These are phyloP conservation scores for Leptarthrus brevirostris DNA, from an alignment of 2,888 invertebrate genomes.

Conservation along the genomic window DNA sequence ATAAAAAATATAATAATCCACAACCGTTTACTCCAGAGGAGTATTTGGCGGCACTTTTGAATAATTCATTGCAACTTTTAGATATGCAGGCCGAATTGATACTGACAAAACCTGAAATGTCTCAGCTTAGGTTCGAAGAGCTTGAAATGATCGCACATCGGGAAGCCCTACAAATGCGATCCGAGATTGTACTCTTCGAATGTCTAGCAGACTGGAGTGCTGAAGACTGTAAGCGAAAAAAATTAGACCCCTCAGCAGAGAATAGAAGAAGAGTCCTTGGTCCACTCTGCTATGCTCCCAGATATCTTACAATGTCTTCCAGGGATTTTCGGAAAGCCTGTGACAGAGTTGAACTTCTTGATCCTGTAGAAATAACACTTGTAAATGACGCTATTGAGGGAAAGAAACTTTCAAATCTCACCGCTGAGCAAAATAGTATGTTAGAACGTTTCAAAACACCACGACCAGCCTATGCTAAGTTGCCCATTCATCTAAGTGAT, in stretches of 20 bases:
- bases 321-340: slow-evolving; percentile 64
- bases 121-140: slow-evolving; percentile 65
- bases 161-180: slow-evolving; percentile 63
- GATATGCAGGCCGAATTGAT: slow-evolving; percentile 67
- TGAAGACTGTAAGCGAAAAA: slow-evolving; percentile 64
- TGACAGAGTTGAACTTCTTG: slow-evolving; percentile 64
- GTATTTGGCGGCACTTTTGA: slow-evolving; percentile 64
- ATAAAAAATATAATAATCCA: slow-evolving; percentile 55
- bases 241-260: slow-evolving; percentile 63
- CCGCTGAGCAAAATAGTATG: slow-evolving; percentile 64
- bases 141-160: slow-evolving; percentile 66
- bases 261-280: slow-evolving; percentile 66
- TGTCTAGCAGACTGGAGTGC: slow-evolving; percentile 66
- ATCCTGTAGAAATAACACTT: slow-evolving; percentile 62
- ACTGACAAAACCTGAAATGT: slow-evolving; percentile 62
- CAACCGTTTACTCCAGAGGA: slow-evolving; percentile 66
- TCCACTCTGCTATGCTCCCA: slow-evolving; percentile 64
- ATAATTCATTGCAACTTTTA: slow-evolving; percentile 65
- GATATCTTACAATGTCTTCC: slow-evolving; percentile 62
- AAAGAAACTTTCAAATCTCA: slow-evolving; percentile 64
- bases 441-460: slow-evolving; percentile 64
- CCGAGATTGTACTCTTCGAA: slow-evolving; percentile 64
- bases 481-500: slow-evolving; percentile 67
- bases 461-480: slow-evolving; percentile 64
- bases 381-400: slow-evolving; percentile 64